A percentile compares a stretch with the other conserved stretches of the same genome.
Evolutionary conservation across 2,888 invertebrate species (phyloP).

Genomic region (Macrostomum cliftonense): DNA sequence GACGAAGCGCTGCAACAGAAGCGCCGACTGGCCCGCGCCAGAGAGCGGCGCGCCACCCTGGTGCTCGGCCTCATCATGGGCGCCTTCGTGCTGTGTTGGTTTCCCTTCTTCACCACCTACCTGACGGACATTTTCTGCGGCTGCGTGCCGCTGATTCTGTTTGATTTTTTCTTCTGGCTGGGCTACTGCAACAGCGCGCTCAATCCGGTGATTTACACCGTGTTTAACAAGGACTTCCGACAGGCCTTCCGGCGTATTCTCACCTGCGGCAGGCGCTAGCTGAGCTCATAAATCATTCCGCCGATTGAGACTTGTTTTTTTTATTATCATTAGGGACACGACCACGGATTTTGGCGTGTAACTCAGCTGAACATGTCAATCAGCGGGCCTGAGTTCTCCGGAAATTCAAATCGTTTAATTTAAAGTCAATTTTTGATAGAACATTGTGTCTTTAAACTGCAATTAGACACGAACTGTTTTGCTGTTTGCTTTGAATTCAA

Average conservation of each 20-base stretch:
- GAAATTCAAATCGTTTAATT: no score
- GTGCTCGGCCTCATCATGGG: slow-evolving; percentile 94
- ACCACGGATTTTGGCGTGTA: no score
- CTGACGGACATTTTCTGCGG: slow-evolving; percentile 35
- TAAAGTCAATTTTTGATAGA: no score
- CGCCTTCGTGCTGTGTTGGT: slow-evolving; percentile 91
- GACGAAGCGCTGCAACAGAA: slow-evolving; percentile 71
- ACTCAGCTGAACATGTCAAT: no score
- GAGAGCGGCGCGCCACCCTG: slow-evolving; percentile 83
- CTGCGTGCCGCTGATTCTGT: slow-evolving; percentile 37
- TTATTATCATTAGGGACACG: no score
- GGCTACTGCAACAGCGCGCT: slow-evolving; percentile 90
- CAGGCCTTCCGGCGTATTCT: slow-evolving; percentile 52
- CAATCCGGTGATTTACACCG: slow-evolving; percentile 77
- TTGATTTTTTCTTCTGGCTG: slow-evolving; percentile 82
- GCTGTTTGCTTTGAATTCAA: no score
- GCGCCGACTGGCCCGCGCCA: slow-evolving; percentile 71
- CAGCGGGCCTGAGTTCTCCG: no score
- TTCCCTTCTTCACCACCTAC: slow-evolving; percentile 68
- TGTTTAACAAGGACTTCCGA: slow-evolving; percentile 90
- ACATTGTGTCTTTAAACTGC: no score
- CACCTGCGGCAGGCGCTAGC: no score
- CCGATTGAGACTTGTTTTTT: no score
- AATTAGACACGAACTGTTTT: no score
- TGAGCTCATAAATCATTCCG: no score